A percentile compares a stretch with the other conserved stretches of the same genome.
Evolutionary conservation across 2,113 vertebrate species (phyloP).

Genomic region (Dolichotis patagonum): DNA sequence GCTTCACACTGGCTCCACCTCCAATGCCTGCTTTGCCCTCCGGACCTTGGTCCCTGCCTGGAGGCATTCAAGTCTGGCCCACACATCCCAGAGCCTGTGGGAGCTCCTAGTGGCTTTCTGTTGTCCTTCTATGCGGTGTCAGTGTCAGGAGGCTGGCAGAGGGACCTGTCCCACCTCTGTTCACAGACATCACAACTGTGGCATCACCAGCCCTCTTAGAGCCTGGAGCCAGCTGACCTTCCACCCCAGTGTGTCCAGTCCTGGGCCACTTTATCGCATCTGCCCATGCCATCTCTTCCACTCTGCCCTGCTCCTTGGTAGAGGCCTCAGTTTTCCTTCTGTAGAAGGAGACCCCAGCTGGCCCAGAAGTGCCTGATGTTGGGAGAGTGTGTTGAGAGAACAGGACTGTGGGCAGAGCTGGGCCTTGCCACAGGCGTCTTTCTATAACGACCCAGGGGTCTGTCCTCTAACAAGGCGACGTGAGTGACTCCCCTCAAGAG

Average conservation of each 20-base stretch:
- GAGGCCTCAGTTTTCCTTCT: background rate
- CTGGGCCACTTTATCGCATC: background rate
- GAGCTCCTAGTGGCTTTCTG: background rate
- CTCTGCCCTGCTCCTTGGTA: background rate
- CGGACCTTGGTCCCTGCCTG: background rate
- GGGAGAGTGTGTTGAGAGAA: background rate
- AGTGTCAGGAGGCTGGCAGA: background rate
- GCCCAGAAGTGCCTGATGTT: background rate
- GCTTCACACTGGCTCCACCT: background rate
- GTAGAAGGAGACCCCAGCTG: background rate
- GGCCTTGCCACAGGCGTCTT: background rate
- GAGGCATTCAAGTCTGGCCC: fast-evolving
- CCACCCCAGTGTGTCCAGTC: fast-evolving
- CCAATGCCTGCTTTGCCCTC: background rate
- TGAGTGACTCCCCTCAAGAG: background rate
- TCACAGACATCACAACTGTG: background rate
- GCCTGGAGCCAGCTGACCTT: background rate
- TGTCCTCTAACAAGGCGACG: background rate
- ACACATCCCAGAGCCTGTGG: fast-evolving
- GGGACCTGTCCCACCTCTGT: fast-evolving
- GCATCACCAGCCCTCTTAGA: background rate
- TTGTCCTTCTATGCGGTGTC: background rate
- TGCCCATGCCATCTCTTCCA: background rate
- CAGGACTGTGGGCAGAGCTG: fast-evolving
- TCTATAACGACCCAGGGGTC: background rate